Percentiles rank a stretch among this genome's conserved stretches.
Evolutionary conservation across 2,888 invertebrate species (phyloP).

Genomic region (Peribatodes rhomboidaria): DNA sequence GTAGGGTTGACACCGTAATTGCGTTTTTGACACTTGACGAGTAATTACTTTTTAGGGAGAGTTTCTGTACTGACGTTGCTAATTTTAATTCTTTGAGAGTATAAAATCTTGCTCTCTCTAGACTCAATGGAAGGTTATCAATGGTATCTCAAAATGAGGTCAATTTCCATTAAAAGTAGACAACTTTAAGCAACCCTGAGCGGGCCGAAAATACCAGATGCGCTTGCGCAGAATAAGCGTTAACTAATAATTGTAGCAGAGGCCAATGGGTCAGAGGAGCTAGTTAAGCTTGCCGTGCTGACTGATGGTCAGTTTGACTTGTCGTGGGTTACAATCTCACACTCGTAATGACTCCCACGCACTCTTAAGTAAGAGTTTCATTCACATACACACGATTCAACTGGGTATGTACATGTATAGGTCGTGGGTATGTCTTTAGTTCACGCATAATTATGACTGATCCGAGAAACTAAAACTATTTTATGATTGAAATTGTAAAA

Average conservation of each 20-base stretch:
- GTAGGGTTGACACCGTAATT: conserved; percentile 25
- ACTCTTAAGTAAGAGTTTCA: conserved; percentile 8
- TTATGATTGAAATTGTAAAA: not conserved
- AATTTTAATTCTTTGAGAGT: not conserved
- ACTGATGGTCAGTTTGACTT: conserved; percentile 9
- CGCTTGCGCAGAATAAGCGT: conserved; percentile 36
- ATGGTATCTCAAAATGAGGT: not conserved
- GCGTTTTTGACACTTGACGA: conserved; percentile 11
- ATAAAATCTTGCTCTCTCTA: not conserved
- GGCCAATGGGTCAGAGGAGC: conserved; percentile 32
- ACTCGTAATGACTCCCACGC: conserved; percentile 14
- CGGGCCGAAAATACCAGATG: conserved; percentile 48
- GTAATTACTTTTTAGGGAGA: conserved; percentile 13
- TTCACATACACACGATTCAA: conserved; percentile 1
- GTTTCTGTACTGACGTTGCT: not conserved
- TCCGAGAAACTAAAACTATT: not conserved
- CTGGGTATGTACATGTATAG: not conserved
- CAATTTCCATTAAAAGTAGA: not conserved
- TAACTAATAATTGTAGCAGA: conserved; percentile 39
- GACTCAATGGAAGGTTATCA: not conserved
- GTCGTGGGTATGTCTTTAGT: no score
- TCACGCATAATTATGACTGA: not conserved
- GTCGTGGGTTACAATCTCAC: conserved; percentile 15
- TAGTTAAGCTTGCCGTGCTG: conserved; percentile 19
- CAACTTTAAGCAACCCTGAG: conserved; percentile 11